A percentile compares a stretch with the other conserved stretches of the same genome.
These are phyloP conservation scores for Augiades crinisus DNA, from an alignment of 2,888 invertebrate species.

Conservation along the genomic window DNA sequence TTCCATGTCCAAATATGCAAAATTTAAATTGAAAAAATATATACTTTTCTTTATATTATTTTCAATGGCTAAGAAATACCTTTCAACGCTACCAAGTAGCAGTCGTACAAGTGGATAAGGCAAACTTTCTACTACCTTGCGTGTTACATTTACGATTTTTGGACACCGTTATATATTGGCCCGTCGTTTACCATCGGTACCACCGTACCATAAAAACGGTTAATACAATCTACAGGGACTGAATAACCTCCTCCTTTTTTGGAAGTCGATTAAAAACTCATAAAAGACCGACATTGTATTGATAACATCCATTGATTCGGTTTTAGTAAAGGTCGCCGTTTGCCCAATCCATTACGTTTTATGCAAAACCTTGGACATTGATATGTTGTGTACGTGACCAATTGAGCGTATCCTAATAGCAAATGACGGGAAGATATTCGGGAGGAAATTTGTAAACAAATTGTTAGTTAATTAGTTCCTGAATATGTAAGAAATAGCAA, in stretches of 20 bases:
- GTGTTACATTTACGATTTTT: conserved; percentile 29
- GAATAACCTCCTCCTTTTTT: background rate
- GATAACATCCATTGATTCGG: background rate
- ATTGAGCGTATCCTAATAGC: conserved; percentile 11
- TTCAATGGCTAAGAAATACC: background rate
- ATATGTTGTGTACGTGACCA: conserved; percentile 13
- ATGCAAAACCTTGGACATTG: conserved; percentile 14
- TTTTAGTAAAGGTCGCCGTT: background rate
- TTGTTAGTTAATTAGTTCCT: too few species aligned
- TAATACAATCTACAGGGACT: conserved; percentile 17
- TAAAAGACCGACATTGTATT: conserved; percentile 9
- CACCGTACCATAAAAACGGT: conserved; percentile 13
- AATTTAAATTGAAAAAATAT: too few species aligned
- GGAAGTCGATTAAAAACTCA: background rate
- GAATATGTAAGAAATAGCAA: too few species aligned
- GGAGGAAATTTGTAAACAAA: background rate
- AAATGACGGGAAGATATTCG: background rate
- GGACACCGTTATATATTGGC: conserved; percentile 26
- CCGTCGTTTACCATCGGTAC: conserved; percentile 16
- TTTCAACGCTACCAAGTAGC: background rate
- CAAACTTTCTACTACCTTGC: conserved; percentile 1
- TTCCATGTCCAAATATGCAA: too few species aligned
- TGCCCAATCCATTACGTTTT: conserved; percentile 12
- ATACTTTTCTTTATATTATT: background rate
- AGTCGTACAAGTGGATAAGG: background rate